These are phyloP conservation scores for Prorops nasuta DNA, from an alignment of 1,140 invertebrate species.

Conservation along the genomic window DNA sequence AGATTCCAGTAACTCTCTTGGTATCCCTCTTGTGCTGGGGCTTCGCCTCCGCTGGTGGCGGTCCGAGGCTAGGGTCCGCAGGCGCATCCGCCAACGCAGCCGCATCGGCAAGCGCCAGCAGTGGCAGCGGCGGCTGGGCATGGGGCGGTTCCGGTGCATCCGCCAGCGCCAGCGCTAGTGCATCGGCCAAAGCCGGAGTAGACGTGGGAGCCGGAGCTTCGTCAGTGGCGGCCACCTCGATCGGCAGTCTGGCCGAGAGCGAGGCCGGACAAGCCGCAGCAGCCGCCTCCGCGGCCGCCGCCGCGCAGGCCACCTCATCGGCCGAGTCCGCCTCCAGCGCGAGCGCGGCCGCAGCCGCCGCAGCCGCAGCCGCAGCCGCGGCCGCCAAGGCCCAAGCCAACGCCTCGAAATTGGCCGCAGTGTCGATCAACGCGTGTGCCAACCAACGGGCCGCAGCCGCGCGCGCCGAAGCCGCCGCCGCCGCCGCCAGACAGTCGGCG, in stretches of 20 bases:
- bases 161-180: background rate
- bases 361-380: too few species aligned
- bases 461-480: too few species aligned
- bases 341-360: background rate
- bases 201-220: background rate
- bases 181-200: background rate
- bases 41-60: background rate
- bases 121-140: background rate
- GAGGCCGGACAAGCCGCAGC: background rate
- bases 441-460: background rate
- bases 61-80: background rate
- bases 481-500: background rate
- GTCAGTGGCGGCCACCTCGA: background rate
- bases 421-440: too few species aligned
- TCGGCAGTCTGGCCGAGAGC: background rate
- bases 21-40: conserved; percentile 13
- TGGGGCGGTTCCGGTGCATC: background rate
- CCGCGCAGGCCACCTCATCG: background rate
- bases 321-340: too few species aligned
- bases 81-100: background rate
- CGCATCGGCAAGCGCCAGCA: background rate
- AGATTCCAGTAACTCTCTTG: conserved; percentile 16
- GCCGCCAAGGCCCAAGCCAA: background rate
- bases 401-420: background rate
- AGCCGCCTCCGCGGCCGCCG: too few species aligned